A percentile compares a stretch with the other conserved stretches of the same genome.
Evolutionary conservation across 2,888 invertebrate genomes (phyloP).

Genomic region (Lepidochrysops patricia): DNA sequence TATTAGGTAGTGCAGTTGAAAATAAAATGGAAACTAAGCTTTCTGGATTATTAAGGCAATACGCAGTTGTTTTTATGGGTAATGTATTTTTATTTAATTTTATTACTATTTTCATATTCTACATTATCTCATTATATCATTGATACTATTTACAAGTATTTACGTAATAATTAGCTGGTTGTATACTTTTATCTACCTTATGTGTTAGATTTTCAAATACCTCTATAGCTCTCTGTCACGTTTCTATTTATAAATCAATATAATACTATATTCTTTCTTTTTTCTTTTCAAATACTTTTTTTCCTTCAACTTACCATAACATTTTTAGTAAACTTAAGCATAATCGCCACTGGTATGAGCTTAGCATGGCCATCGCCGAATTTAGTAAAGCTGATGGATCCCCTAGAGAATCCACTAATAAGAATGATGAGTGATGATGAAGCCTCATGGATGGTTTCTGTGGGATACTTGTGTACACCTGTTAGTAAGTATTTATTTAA

Average conservation of each 20-base stretch:
- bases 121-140: too few relatives aligned
- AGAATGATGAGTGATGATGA: conserved; percentile 32
- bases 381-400: conserved; percentile 33
- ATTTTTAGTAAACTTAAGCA: conserved; percentile 19
- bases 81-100: background rate
- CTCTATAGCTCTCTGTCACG: too few relatives aligned
- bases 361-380: conserved; percentile 37
- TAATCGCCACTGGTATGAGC: conserved; percentile 20
- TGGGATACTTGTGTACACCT: conserved; percentile 19
- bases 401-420: conserved; percentile 26
- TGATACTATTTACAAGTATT: too few relatives aligned
- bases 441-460: conserved; percentile 31
- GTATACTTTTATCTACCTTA: too few relatives aligned
- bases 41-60: background rate
- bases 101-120: too few relatives aligned
- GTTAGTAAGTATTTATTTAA: conserved; percentile 22
- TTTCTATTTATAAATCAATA: too few relatives aligned
- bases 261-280: too few relatives aligned
- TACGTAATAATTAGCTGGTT: too few relatives aligned
- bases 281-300: background rate
- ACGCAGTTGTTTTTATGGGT: conserved; percentile 4
- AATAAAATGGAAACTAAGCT: background rate
- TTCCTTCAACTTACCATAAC: background rate
- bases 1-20: background rate
- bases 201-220: too few relatives aligned